Base-by-base conservation (phyloP, 2,888 invertebrate genomes). In the Drosophila quinaria region DNA sequence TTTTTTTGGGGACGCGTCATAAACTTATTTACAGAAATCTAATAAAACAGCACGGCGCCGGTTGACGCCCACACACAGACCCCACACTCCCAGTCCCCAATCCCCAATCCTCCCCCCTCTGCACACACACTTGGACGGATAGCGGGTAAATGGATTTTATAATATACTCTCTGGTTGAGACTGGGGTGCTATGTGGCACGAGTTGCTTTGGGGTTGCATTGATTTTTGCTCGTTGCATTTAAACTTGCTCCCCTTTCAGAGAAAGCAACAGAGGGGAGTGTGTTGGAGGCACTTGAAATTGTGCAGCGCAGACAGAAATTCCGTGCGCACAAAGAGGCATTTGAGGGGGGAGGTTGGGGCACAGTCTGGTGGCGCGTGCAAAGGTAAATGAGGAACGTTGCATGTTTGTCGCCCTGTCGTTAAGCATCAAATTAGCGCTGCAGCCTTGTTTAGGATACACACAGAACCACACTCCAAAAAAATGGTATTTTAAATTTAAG, bases 221-320 rank as follows among this genome's bases (percentile, higher is more conserved):
- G 89, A 86, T 86, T 86, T 86, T 86, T 90, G 87, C 87, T 88
- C 85, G 83, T 66, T 89, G 90, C 85, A 90, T 85, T 86, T 86
- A 90, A 86, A 86, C 85, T 86, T 86, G 85, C 85, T 86, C 90
- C 90, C 90, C 85, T 79, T 85, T 89, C 47, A 39, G 10, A 25
- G 47, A 22, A 44, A 29, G n/a, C 5, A 4, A 10, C 17, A 9
- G 52, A 37, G 4, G 25, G 6, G 46, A 22, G 41, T 41, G 54
- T 10, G 65, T 10, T 42, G 33, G 51, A 17, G 55, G 67, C 63
- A 78, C 90, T 86, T 88, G 68, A 88, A 86, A 82, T 70, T 90
- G 69, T 86, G 90, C 85, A 90, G 68, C 66, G 90, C 89, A 90
- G 90, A 86, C 85, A 82, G 80, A 77, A 88, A 67, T 82, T 61